These are phyloP conservation scores for Alligator mississippiensis DNA, from an alignment of 2,113 vertebrate species.

Conservation along the genomic window DNA sequence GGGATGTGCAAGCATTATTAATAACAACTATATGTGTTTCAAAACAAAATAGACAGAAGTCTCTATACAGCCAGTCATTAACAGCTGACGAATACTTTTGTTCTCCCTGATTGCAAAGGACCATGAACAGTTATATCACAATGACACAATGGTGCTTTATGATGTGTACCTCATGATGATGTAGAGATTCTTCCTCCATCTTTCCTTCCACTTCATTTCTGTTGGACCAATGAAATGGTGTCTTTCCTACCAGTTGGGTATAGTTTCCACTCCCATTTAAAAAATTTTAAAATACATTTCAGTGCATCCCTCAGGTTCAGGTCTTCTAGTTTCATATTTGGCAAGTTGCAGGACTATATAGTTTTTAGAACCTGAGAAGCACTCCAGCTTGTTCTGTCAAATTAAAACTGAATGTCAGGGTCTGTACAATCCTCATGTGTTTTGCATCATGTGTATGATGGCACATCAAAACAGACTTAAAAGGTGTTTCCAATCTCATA, in stretches of 20 bases:
- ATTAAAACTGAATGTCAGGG: not conserved
- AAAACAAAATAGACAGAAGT: too few species aligned
- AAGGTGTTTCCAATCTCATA: not conserved
- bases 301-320: accelerated
- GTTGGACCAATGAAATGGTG: too few species aligned
- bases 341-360: not conserved
- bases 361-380: not conserved
- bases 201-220: too few species aligned
- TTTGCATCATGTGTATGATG: not conserved
- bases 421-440: not conserved
- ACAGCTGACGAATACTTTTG: not conserved
- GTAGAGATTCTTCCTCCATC: too few species aligned
- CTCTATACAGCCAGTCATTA: too few species aligned
- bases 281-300: not conserved
- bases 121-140: not conserved
- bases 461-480: too few species aligned
- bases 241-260: too few species aligned
- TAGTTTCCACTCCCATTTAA: too few species aligned
- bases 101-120: not conserved
- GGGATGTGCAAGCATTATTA: not conserved
- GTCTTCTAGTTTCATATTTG: not conserved
- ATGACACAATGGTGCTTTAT: not conserved
- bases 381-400: not conserved
- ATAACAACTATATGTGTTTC: not conserved
- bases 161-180: not conserved